Conservation (phyloP, 2,888 invertebrate genomes). For the Gonocerus acuteangulatus region DNA sequence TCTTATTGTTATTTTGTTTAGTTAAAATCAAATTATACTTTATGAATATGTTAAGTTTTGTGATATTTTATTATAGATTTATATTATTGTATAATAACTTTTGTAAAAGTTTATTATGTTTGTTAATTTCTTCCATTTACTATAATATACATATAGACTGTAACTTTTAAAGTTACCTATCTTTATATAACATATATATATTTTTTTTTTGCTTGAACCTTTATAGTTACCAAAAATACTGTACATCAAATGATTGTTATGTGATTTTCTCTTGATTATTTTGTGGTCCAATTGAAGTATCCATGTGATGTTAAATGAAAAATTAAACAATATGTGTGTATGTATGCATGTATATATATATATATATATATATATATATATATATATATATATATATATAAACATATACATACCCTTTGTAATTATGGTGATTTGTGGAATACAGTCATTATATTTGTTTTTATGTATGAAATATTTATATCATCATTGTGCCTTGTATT, state of each 20-base stretch:
- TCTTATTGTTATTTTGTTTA: background rate
- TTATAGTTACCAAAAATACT: too few relatives aligned
- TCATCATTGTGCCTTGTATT: too few relatives aligned
- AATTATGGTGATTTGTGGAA: background rate
- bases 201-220: too few relatives aligned
- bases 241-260: too few relatives aligned
- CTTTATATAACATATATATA: too few relatives aligned
- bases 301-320: background rate
- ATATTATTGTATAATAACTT: background rate
- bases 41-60: background rate
- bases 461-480: too few relatives aligned
- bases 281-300: background rate
- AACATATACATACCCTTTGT: too few relatives aligned
- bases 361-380: too few relatives aligned
- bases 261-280: background rate
- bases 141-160: too few relatives aligned
- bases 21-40: background rate
- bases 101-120: background rate
- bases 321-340: background rate
- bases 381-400: too few relatives aligned
- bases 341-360: too few relatives aligned
- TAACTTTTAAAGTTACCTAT: too few relatives aligned
- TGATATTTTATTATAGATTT: conserved; percentile 1
- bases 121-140: background rate
- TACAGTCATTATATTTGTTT: background rate